phyloP scores from a whole-genome alignment of 2,888 invertebrate genomes.

The Osedax frankpressi region DNA sequence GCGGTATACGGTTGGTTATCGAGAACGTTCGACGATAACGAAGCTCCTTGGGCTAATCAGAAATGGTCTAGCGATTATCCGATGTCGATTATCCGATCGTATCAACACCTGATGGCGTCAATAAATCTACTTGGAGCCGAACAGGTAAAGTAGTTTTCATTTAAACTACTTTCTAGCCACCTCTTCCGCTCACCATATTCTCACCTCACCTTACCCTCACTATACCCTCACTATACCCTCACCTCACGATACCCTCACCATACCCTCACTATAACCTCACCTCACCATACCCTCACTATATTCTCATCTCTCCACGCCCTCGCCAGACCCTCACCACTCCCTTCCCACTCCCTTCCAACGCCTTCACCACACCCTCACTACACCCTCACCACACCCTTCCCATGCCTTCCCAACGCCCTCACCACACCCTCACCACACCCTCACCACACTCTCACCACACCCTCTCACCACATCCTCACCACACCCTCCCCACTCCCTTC shows the following conservation, averaged over 20 bases:
- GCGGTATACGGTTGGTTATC: slow-evolving; percentile 25
- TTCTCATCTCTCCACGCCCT: neutral
- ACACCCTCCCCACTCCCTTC: neutral
- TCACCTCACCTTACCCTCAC: neutral
- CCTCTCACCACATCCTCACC: no score
- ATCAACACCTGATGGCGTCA: slow-evolving; percentile 27
- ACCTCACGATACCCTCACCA: neutral
- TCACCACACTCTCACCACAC: no score
- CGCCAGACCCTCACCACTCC: neutral
- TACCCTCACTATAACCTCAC: neutral
- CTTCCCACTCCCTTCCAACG: neutral
- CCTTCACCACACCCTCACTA: no score
- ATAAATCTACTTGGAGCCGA: slow-evolving; percentile 6
- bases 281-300: neutral
- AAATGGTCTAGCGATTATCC: slow-evolving; percentile 1
- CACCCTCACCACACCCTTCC: neutral
- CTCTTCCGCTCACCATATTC: neutral
- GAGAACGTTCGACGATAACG: slow-evolving; percentile 19
- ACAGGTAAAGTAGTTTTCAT: no score
- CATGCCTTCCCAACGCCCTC: neutral
- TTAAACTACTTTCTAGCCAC: neutral
- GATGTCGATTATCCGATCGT: slow-evolving; percentile 24
- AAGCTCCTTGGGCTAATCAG: neutral
- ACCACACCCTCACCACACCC: neutral
- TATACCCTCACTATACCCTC: neutral